Conservation (phyloP, 2,797 vertebrate species). For the Brotula barbata region DNA sequence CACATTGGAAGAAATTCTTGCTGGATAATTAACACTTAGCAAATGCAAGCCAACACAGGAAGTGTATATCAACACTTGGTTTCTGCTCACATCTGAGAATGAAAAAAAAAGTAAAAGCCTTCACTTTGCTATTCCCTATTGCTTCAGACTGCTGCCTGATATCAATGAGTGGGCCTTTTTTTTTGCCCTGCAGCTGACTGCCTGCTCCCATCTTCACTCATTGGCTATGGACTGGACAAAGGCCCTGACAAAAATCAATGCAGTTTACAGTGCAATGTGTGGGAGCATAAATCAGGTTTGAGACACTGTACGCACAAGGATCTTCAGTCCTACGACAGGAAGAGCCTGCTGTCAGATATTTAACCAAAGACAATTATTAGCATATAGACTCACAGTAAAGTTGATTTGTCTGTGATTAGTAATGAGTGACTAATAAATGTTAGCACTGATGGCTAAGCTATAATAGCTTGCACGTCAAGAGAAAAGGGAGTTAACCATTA, state of each 20-base stretch:
- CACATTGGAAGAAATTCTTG: too few relatives aligned
- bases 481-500: neutral
- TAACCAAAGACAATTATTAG: conserved; percentile 42
- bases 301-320: conserved; percentile 44
- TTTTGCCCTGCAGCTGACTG: conserved; percentile 10
- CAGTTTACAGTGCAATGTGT: conserved; percentile 52
- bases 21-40: too few relatives aligned
- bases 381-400: conserved; percentile 46
- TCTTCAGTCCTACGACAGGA: conserved; percentile 12
- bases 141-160: conserved; percentile 2
- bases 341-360: conserved; percentile 45
- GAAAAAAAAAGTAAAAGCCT: too few relatives aligned
- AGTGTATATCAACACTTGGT: too few relatives aligned
- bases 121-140: too few relatives aligned
- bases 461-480: neutral
- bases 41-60: too few relatives aligned
- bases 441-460: conserved; percentile 8
- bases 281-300: conserved; percentile 48
- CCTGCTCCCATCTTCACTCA: conserved; percentile 32
- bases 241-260: conserved; percentile 49
- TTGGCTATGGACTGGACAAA: conserved; percentile 26
- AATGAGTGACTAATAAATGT: conserved; percentile 36
- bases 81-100: neutral
- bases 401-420: conserved; percentile 25
- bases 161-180: neutral